Evolutionary conservation across 2,888 invertebrate genomes (phyloP).

Genomic region (Drosophila flavopinicola): DNA sequence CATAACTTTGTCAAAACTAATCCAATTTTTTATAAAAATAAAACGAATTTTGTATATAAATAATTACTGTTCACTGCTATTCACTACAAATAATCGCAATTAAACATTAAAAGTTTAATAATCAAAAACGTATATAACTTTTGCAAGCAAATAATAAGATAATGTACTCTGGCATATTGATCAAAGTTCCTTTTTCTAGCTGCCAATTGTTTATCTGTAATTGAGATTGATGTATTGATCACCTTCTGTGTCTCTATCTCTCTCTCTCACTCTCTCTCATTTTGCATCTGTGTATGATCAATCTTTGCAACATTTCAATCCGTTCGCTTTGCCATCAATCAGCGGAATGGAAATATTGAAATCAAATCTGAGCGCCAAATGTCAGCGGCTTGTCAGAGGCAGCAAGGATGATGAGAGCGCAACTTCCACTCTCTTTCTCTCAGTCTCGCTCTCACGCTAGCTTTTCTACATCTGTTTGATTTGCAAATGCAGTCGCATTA

Average conservation of each 20-base stretch:
- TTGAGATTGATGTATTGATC: slow-evolving; percentile 10
- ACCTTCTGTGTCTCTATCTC: background rate
- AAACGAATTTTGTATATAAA: too few species aligned
- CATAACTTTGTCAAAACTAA: background rate
- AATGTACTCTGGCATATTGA: too few species aligned
- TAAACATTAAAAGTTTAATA: too few species aligned
- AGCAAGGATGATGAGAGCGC: slow-evolving; percentile 51
- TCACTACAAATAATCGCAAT: too few species aligned
- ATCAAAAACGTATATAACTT: too few species aligned
- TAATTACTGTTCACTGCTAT: too few species aligned
- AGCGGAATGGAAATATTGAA: slow-evolving; percentile 62
- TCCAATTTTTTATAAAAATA: too few species aligned
- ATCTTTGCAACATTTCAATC: slow-evolving; percentile 52
- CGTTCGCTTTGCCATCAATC: slow-evolving; percentile 51
- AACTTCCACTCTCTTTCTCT: slow-evolving; percentile 2
- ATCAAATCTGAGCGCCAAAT: slow-evolving; percentile 70
- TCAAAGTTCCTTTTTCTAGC: too few species aligned
- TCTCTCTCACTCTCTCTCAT: background rate
- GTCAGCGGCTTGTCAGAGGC: slow-evolving; percentile 69
- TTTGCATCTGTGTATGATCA: slow-evolving; percentile 40
- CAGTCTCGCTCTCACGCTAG: slow-evolving; percentile 6
- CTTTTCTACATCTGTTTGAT: background rate
- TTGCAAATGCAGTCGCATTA: slow-evolving; percentile 54
- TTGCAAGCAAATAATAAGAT: background rate
- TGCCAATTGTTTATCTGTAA: background rate